Conservation (phyloP, 2,888 invertebrate species). For the Drosophila helvetica region DNA sequence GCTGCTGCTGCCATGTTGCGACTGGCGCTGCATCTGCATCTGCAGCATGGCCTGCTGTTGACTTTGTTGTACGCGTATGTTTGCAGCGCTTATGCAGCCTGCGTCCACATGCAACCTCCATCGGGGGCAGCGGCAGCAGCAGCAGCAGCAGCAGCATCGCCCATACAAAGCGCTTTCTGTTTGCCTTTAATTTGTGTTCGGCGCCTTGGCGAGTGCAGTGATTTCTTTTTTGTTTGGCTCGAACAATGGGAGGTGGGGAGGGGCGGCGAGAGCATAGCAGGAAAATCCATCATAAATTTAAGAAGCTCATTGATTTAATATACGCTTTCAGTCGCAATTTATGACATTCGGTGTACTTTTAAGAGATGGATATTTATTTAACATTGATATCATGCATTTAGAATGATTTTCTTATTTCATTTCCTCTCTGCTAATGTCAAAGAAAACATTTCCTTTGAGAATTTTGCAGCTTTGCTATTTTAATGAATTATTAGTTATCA, state of each 20-base stretch:
- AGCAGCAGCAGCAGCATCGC: neutral
- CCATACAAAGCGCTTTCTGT: constrained; percentile 49
- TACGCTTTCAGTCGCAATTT: neutral
- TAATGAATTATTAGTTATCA: neutral
- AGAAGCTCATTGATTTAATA: constrained; percentile 23
- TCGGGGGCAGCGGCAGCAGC: constrained; percentile 1
- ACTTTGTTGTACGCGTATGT: constrained; percentile 55
- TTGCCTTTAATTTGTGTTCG: constrained; percentile 72
- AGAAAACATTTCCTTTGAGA: no score
- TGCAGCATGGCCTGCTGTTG: constrained; percentile 55
- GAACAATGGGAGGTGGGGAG: constrained; percentile 23
- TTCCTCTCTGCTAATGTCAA: neutral
- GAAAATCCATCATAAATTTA: constrained; percentile 27
- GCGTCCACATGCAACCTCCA: constrained; percentile 15
- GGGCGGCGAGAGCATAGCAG: constrained; percentile 1
- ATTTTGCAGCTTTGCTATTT: neutral
- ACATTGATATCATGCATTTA: neutral
- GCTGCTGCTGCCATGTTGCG: constrained; percentile 6
- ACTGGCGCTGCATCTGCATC: constrained; percentile 16
- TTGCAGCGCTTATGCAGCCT: constrained; percentile 70
- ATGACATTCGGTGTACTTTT: neutral
- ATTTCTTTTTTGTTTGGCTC: constrained; percentile 44
- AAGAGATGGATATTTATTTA: neutral
- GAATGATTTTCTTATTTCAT: neutral
- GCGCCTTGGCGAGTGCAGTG: constrained; percentile 59